A percentile compares a stretch with the other conserved stretches of the same genome.
These are phyloP conservation scores for Antheraea assamensis DNA, from an alignment of 2,888 invertebrate genomes.

Conservation along the genomic window DNA sequence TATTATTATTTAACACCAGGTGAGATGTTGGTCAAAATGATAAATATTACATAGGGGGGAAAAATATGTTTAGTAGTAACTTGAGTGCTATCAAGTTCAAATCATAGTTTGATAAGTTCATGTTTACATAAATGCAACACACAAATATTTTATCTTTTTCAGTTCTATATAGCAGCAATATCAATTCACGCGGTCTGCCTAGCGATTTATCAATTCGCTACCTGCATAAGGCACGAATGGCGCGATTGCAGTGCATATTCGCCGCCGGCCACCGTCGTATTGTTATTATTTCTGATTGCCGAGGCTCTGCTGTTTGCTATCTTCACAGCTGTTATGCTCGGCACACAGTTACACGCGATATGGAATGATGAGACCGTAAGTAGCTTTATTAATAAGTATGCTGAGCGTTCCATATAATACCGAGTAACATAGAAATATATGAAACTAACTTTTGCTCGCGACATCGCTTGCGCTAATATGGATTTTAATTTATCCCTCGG, in stretches of 20 bases:
- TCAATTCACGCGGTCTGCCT: constrained; percentile 96
- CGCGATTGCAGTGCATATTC: constrained; percentile 96
- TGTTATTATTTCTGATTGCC: constrained; percentile 94
- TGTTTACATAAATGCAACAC: background rate
- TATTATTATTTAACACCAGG: no score
- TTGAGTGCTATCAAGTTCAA: background rate
- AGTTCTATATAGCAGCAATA: constrained; percentile 99
- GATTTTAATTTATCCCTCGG: no score
- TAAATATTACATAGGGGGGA: background rate
- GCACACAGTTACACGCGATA: constrained; percentile 97
- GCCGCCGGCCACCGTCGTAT: constrained; percentile 97
- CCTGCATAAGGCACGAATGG: constrained; percentile 97
- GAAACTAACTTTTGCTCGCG: no score
- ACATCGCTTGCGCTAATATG: no score
- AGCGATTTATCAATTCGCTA: constrained; percentile 95
- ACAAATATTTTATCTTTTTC: constrained; percentile 44
- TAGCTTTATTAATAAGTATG: constrained; percentile 26
- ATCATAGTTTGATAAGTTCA: background rate
- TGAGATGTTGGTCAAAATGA: no score
- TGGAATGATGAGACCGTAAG: constrained; percentile 98
- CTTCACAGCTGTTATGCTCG: constrained; percentile 98
- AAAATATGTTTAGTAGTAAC: background rate
- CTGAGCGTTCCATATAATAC: background rate
- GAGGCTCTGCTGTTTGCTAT: constrained; percentile 98
- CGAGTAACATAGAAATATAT: background rate